Evolutionary conservation across 2,113 vertebrate species (phyloP), one percentile per base, ranked within the genome.

Genomic region (Cairina moschata): DNA sequence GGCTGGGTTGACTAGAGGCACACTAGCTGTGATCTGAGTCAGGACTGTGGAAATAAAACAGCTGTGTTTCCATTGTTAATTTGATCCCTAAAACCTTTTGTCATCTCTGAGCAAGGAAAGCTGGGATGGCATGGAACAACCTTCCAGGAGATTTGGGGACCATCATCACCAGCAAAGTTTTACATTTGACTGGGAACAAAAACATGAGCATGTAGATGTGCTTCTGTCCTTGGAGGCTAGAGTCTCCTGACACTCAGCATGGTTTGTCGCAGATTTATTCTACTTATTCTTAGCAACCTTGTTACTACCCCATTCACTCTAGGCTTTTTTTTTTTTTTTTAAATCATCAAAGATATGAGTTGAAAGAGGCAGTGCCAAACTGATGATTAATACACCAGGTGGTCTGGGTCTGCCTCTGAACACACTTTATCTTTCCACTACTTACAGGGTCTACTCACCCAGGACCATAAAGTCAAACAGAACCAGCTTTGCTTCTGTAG

Each of bases 121-220:
- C 20, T 5, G 29, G 14, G 32, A 14, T 80, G 68, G 8, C 55
- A 52, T 17, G 14, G 29, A 71, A 32, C 2, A 42, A 1, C 18
- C 81, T 94, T 29, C 29, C 44, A 48, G 22, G 11, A 22, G 11
- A 28, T 17, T 54, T 3, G 20, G 14, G 17, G 14, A 62, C 3
- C 46, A 56, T 36, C 32, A n/a, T 22, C 22, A n/a, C 36, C 66
- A 82, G 44, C 13, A 58, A n/a, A 2, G 0, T 83, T 88, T 29
- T 72, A 40, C 23, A 20, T 9, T 23, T 63, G 8, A 4, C 66
- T 82, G 8, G 62, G 34, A 75, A 80, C 2, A 65, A 71, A 85
- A 58, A 0, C 0, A 15, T 18, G 75, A 66, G 18, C 54, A 18
- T 20, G 21, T 22, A 56, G 59, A 23, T 9, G n/a, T 48, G 17